Conservation (phyloP, 2,888 invertebrate species). For the Diarsia brunnea region DNA sequence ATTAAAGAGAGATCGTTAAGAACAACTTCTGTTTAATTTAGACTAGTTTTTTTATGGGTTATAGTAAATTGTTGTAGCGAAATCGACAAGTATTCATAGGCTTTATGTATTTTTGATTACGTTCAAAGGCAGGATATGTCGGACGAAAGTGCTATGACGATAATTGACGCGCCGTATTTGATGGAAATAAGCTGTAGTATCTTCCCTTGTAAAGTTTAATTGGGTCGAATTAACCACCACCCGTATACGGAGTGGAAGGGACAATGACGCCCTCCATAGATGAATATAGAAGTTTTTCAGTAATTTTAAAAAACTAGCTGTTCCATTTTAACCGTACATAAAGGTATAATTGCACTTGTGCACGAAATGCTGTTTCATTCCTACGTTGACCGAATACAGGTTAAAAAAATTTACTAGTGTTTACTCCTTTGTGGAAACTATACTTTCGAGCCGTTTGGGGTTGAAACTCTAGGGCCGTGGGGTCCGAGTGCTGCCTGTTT, state of each 20-base stretch:
- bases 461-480: too few relatives aligned
- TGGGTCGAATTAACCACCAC: not conserved
- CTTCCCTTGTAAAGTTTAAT: not conserved
- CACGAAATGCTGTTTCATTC: not conserved
- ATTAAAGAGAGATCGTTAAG: conserved; percentile 45
- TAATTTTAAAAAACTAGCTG: too few relatives aligned
- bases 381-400: not conserved
- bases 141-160: not conserved
- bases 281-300: too few relatives aligned
- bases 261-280: too few relatives aligned
- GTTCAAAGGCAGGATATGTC: not conserved
- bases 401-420: conserved; percentile 12
- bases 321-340: not conserved
- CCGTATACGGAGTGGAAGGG: not conserved
- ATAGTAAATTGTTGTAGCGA: conserved; percentile 13
- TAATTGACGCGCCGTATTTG: not conserved
- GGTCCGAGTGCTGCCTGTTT: too few relatives aligned
- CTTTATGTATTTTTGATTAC: not conserved
- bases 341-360: not conserved
- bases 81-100: not conserved
- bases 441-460: too few relatives aligned
- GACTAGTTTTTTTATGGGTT: conserved; percentile 1
- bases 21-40: conserved; percentile 55
- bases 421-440: too few relatives aligned
- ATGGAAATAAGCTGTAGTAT: not conserved